These are phyloP conservation scores for Cordilura impudica DNA, from an alignment of 2,888 invertebrate genomes.

Conservation along the genomic window DNA sequence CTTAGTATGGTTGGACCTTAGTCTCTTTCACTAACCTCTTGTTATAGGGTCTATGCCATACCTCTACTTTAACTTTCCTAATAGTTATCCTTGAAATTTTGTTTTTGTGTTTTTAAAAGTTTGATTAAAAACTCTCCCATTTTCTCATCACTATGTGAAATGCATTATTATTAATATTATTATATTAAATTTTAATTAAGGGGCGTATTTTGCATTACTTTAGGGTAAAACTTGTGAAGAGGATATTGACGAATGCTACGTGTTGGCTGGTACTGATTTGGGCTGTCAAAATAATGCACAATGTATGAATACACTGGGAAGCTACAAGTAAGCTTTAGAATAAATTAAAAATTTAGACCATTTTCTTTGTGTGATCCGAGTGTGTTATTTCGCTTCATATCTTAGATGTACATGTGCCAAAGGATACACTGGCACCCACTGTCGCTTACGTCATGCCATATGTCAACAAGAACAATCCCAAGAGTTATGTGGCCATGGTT, in stretches of 20 bases:
- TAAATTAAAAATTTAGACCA: background rate
- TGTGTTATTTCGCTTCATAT: background rate
- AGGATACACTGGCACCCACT: slow-evolving; percentile 90
- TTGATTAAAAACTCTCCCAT: too few relatives aligned
- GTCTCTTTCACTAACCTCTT: too few relatives aligned
- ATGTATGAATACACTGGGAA: slow-evolving; percentile 88
- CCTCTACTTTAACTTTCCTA: too few relatives aligned
- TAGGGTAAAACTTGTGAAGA: slow-evolving; percentile 85
- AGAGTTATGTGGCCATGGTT: slow-evolving; percentile 93
- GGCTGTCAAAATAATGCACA: slow-evolving; percentile 94
- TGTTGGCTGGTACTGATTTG: slow-evolving; percentile 88
- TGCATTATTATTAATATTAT: too few relatives aligned
- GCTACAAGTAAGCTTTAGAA: slow-evolving; percentile 83
- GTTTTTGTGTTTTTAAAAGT: too few relatives aligned
- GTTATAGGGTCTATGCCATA: too few relatives aligned
- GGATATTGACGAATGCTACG: slow-evolving; percentile 93
- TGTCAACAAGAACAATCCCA: slow-evolving; percentile 84
- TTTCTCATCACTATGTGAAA: too few relatives aligned
- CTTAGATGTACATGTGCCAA: slow-evolving; percentile 85
- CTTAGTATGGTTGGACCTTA: too few relatives aligned
- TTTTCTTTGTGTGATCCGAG: background rate
- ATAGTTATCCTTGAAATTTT: too few relatives aligned
- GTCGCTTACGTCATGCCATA: slow-evolving; percentile 85
- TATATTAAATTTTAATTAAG: slow-evolving; percentile 4
- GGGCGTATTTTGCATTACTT: slow-evolving; percentile 35